Base-by-base conservation (phyloP, 2,797 vertebrate genomes). In the Karalla daura region DNA sequence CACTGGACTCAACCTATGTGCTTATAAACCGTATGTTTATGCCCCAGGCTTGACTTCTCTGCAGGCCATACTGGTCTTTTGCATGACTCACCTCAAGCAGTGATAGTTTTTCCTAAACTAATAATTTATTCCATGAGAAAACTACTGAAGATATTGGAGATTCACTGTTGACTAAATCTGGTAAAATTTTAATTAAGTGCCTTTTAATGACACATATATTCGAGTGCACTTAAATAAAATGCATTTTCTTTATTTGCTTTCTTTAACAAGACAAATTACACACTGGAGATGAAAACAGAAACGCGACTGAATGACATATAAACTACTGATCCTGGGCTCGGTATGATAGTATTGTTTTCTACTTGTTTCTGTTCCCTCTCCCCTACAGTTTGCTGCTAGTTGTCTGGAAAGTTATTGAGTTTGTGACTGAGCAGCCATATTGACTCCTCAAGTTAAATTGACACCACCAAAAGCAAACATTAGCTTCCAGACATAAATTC, bases 121-220 rank as follows among this genome's bases (percentile, higher is more conserved):
- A 95, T 98, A 97, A 98, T 96, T 98, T 98, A 99, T 98, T 97
- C 94, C 63, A 32, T 94, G 92, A 95, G 87, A 91, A 94, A 95
- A 94, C 93, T 95, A 94, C 94, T 95, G 74, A 93, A 89, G 61
- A 84, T 74, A 74, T 70, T 55, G 64, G 63, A 61, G 56, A 61
- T 92, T 92, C 93, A 90, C 86, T 92, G 93, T 88, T 87, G 85
- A 85, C 87, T 92, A 85, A 85, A 91, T 89, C 80, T 86, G 76
- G 45, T 85, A 73, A 83, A 72, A 77, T 90, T 86, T 88, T 37
- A 20, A 28, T 40, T 81, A 82, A 84, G 80, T 85, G 80, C 80
- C 4, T 40, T 32, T 65, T 66, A 30, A 44, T 47, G 20, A 79
- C 70, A 80, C 69, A n/a, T 59, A 30, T 35, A 53, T 39, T 65